phyloP scores from a whole-genome alignment of 2,797 vertebrate species.

The Muscicapa striata region DNA sequence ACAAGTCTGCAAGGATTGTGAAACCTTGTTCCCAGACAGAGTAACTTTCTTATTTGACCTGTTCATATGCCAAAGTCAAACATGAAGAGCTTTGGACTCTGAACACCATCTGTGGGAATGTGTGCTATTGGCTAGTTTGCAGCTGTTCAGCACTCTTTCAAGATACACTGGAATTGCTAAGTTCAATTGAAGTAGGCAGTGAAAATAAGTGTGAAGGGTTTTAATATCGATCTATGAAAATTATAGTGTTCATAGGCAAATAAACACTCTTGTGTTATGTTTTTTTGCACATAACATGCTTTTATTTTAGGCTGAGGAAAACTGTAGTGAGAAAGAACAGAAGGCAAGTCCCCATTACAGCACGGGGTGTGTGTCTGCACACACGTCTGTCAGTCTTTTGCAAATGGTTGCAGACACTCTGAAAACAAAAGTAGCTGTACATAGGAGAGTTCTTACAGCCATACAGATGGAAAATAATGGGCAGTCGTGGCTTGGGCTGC shows the following conservation, averaged over 20 bases:
- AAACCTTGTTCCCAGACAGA: slow-evolving; percentile 21
- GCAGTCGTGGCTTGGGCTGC: not conserved
- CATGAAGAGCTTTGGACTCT: slow-evolving; percentile 46
- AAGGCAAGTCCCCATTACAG: slow-evolving; percentile 30
- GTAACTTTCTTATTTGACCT: slow-evolving; percentile 47
- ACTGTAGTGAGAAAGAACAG: slow-evolving; percentile 9
- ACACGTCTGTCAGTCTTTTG: slow-evolving; percentile 9
- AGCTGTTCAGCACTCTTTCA: slow-evolving; percentile 58
- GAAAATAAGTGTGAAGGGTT: slow-evolving; percentile 49
- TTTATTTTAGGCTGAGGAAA: slow-evolving; percentile 35
- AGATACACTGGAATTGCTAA: slow-evolving; percentile 16
- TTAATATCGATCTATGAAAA: slow-evolving; percentile 35
- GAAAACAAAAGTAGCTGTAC: slow-evolving; percentile 33
- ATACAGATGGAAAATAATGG: slow-evolving; percentile 20
- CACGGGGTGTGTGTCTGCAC: not conserved
- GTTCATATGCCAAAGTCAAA: slow-evolving; percentile 22
- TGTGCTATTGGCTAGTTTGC: slow-evolving; percentile 36
- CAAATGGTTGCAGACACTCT: slow-evolving; percentile 7
- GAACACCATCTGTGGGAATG: slow-evolving; percentile 54
- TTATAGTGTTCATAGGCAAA: slow-evolving; percentile 43
- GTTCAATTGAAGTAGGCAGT: slow-evolving; percentile 37
- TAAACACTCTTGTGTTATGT: slow-evolving; percentile 30
- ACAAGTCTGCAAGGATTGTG: not conserved
- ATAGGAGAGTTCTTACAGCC: not conserved
- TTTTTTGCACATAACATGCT: slow-evolving; percentile 4